Conservation (phyloP, 2,888 invertebrate genomes). For the Epirrhoe tristata region DNA sequence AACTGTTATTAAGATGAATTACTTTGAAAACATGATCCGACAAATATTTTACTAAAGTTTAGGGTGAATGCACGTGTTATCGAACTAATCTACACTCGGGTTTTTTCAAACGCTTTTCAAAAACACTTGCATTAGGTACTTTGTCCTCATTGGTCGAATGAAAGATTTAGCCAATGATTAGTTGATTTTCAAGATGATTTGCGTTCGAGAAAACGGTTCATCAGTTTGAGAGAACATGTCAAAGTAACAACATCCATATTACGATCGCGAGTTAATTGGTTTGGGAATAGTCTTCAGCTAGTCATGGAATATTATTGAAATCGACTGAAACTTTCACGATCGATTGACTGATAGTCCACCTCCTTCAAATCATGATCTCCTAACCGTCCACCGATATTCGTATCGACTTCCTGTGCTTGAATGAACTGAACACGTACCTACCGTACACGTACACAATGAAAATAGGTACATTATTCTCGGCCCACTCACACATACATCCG, state of each 20-base stretch:
- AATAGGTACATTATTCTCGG: conserved; percentile 25
- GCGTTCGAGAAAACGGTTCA: no score
- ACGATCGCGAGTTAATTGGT: no score
- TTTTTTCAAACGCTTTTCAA: no score
- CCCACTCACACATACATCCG: conserved; percentile 44
- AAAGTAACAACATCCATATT: no score
- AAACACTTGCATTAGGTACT: no score
- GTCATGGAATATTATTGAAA: background rate
- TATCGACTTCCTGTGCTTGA: conserved; percentile 33
- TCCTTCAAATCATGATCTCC: conserved; percentile 26
- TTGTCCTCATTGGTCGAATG: no score
- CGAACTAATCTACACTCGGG: no score
- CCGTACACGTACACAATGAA: conserved; percentile 11
- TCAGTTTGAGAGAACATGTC: no score
- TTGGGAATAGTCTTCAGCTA: no score
- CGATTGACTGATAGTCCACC: conserved; percentile 3
- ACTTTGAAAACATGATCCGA: background rate
- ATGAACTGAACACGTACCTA: conserved; percentile 25
- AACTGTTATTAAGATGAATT: background rate
- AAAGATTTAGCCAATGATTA: no score
- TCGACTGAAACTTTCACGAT: background rate
- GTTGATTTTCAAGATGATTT: no score
- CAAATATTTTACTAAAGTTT: background rate
- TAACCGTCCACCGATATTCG: conserved; percentile 11
- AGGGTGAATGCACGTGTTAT: background rate